These are phyloP conservation scores for Dioctria rufipes DNA, from an alignment of 2,888 invertebrate genomes.

Conservation along the genomic window DNA sequence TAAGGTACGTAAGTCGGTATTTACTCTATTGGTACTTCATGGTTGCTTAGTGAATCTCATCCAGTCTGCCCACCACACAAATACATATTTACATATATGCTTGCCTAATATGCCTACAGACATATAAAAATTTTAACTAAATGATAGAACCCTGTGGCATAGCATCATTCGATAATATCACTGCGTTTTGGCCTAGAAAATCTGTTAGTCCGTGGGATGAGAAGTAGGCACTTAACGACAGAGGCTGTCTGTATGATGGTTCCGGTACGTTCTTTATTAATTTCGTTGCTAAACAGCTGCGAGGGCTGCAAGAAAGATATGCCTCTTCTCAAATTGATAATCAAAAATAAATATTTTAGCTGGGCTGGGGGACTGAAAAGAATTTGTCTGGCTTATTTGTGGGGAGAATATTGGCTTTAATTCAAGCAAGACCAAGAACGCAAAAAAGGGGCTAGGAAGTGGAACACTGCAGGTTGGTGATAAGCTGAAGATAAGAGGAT, in stretches of 20 bases:
- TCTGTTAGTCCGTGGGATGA: background rate
- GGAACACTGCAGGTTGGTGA: constrained; percentile 8
- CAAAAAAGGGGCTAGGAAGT: background rate
- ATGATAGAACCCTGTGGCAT: background rate
- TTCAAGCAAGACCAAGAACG: background rate
- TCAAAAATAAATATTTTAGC: constrained; percentile 69
- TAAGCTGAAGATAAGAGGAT: constrained; percentile 43
- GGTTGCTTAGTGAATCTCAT: constrained; percentile 29
- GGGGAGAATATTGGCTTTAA: background rate
- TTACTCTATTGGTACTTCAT: too few relatives aligned
- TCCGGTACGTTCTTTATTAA: constrained; percentile 44
- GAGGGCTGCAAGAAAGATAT: constrained; percentile 8
- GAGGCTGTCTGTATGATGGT: background rate
- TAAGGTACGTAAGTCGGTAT: background rate
- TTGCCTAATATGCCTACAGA: background rate
- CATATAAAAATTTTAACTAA: constrained; percentile 7
- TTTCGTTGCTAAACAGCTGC: constrained; percentile 54
- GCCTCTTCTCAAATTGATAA: constrained; percentile 62
- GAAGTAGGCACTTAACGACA: background rate
- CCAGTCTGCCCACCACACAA: background rate
- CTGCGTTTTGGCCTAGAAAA: constrained; percentile 17
- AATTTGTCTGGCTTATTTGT: background rate
- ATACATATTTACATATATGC: too few relatives aligned
- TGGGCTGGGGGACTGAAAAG: constrained; percentile 55
- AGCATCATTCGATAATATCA: background rate